Evolutionary conservation across 2,888 invertebrate genomes (phyloP), one percentile per base, ranked within the genome.

Genomic region (Pseudococcus viburni): DNA sequence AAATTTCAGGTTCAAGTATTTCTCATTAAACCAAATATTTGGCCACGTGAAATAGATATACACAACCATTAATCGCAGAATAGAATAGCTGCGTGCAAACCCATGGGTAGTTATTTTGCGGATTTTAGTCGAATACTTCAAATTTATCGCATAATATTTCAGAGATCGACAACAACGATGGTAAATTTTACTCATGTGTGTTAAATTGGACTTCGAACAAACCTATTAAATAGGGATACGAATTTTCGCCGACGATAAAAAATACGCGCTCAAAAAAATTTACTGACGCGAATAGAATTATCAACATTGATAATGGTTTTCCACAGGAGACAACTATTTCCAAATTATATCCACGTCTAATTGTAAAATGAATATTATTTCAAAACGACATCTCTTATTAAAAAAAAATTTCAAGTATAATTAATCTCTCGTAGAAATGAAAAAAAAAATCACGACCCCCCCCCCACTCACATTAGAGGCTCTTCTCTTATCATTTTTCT

Each of bases 91-190:
- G n/a, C 1, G 59, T 12, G 19, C 15, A 64, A 68, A 73, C 73
- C 33, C 73, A 33, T 33, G 73, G 73, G 73, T 15, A 73, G 73
- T 33, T 73, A 73, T 73, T 73, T 73, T 73, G 73, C 73, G 73
- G 73, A 73, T 73, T 73, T 73, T 33, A 22, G 73, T 33, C 33
- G 33, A 73, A 73, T 73, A 15, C 17, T 73, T 73, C 5, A 73
- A 73, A 73, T 73, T 73, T 73, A 73, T 73, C 17, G 73, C 33
- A 11, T 64, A 64, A 64, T 64, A 64, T 22, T 64, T 64, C 22
- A 64, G 64, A 64, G 22, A 64, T 64, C 22, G 12, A 19, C 15
- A 22, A 15, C 22, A n/a, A 59, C 22, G 2, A 64, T 64, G 9
- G 19, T 9, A 9, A 64, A 19, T 64, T 64, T 64, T 55, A 51